These are phyloP conservation scores for Anoura caudifer DNA, from an alignment of 2,113 vertebrate species.

Conservation along the genomic window DNA sequence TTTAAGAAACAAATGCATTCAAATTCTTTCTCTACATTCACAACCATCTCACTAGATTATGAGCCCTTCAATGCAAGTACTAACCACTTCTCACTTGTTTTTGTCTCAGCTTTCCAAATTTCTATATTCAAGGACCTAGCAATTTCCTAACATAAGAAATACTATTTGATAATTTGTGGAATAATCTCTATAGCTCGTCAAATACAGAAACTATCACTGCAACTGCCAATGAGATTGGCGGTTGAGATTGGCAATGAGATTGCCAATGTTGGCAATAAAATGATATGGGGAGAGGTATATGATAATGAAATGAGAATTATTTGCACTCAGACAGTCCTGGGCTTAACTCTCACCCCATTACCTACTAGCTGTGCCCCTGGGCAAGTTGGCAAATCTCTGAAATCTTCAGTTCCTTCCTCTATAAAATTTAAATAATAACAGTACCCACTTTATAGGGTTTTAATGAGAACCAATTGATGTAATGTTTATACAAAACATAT, in stretches of 20 bases:
- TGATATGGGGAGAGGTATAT: neutral
- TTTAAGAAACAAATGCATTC: neutral
- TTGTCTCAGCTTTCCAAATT: neutral
- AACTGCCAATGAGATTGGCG: neutral
- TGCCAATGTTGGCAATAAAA: neutral
- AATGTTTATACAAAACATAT: neutral
- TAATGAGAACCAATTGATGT: neutral
- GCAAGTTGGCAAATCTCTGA: neutral
- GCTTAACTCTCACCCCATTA: neutral
- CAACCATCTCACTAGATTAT: neutral
- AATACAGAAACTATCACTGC: neutral
- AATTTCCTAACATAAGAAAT: neutral
- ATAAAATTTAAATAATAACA: slow-evolving; percentile 3
- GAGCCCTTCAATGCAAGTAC: neutral
- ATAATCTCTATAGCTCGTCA: neutral
- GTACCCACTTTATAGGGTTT: neutral
- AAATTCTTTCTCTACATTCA: neutral
- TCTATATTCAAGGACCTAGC: neutral
- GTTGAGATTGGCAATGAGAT: no score
- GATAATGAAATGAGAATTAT: neutral
- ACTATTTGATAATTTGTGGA: neutral
- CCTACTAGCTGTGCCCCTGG: neutral
- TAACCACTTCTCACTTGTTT: neutral
- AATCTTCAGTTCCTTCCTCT: neutral
- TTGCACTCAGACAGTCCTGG: neutral